Conservation (phyloP, 2,888 invertebrate genomes). For the Cordilura impudica region DNA sequence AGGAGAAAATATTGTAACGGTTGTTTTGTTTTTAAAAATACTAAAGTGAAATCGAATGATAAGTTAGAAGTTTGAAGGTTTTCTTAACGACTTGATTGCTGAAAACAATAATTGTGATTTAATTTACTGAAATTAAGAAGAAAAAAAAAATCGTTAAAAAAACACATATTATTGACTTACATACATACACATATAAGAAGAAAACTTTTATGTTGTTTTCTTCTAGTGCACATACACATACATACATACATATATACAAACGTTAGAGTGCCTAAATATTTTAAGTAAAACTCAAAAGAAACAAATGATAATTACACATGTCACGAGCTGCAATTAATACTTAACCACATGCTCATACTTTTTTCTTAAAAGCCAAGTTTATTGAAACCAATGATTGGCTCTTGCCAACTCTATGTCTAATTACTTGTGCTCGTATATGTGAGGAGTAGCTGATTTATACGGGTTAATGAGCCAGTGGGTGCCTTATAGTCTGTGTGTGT, state of each 20-base stretch:
- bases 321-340: slow-evolving; percentile 49
- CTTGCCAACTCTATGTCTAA: slow-evolving; percentile 1
- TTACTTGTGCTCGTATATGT: neutral
- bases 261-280: too few species aligned
- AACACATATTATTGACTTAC: neutral
- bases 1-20: slow-evolving; percentile 55
- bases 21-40: slow-evolving; percentile 43
- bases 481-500: slow-evolving; percentile 49
- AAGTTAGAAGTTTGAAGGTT: neutral
- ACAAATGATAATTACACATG: slow-evolving; percentile 50
- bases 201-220: neutral
- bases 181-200: neutral
- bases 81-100: neutral
- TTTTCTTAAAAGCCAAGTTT: neutral
- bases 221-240: too few species aligned
- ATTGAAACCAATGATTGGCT: slow-evolving; percentile 1
- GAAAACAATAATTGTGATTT: neutral
- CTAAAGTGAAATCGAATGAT: neutral
- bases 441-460: slow-evolving; percentile 42
- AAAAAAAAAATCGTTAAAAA: neutral
- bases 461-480: slow-evolving; percentile 51
- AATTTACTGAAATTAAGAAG: neutral
- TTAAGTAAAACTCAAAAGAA: slow-evolving; percentile 3
- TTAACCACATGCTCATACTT: slow-evolving; percentile 24
- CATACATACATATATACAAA: too few species aligned